Base-by-base conservation (phyloP, 2,797 vertebrate species). In the Lacerta viridis region DNA sequence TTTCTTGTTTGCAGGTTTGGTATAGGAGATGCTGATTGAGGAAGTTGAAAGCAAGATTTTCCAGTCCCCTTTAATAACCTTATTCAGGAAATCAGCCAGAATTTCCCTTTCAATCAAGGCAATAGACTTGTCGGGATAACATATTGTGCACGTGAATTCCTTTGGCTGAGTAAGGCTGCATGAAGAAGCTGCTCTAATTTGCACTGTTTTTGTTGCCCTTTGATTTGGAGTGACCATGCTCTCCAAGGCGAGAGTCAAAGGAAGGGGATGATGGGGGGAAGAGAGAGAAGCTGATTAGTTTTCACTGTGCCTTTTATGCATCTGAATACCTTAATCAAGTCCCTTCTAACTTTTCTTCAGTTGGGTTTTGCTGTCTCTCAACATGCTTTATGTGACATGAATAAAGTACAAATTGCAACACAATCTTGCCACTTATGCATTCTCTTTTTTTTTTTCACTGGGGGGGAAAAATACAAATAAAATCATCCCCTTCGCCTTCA, bases 31-130 rank as follows among this genome's bases (percentile, higher is more conserved):
- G 80, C 29, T 83, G 77, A 11, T 4, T 80, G 64, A 68, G 83
- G 90, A 84, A 90, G n/a, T 61, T 81, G 7, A 55, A 93, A 88
- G 90, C 88, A 89, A 89, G 88, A 59, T 3, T 78, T 88, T 55
- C 8, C 4, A 89, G n/a, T 82, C 13, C 20, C 29, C 76, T 20
- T 87, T 88, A 88, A 23, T 75, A 87, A 61, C 61, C 13, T 15
- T 41, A 86, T 74, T 68, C 36, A 46, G 81, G 90, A 91, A 91
- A 84, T 87, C 29, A 78, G 84, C 71, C 25, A 89, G 84, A 87
- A 4, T 1, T 90, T 46, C n/a, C 23, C 20, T 92, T 93, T 88
- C 87, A 93, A 91, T 90, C 68, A 41, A 86, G 69, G 43, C 15
- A 3, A 90, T 87, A 66, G 33, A 7, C 39, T 89, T 61, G 29